Conservation (phyloP, 2,888 invertebrate genomes). For the Dilophus febrilis region DNA sequence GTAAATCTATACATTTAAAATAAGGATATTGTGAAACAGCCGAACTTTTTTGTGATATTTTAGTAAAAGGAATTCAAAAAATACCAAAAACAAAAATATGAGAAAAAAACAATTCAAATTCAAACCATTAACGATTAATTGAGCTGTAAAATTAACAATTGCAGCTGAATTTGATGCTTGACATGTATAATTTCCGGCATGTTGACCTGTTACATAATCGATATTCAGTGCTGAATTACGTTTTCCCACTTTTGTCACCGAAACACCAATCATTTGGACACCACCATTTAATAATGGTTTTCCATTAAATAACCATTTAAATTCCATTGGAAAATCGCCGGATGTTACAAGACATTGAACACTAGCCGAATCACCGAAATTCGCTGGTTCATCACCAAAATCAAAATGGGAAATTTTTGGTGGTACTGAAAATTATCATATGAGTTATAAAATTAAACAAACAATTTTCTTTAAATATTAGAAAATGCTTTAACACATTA, state of each 20-base stretch:
- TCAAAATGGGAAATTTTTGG: constrained; percentile 34
- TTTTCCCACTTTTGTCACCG: constrained; percentile 26
- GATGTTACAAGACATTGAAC: constrained; percentile 54
- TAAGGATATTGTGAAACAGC: too few species aligned
- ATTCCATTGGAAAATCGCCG: constrained; percentile 62
- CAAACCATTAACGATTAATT: constrained; percentile 51
- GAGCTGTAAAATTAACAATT: constrained; percentile 44
- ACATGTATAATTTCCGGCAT: constrained; percentile 56
- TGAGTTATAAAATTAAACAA: too few species aligned
- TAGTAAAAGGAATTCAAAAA: too few species aligned
- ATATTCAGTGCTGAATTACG: constrained; percentile 43
- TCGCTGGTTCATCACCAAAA: constrained; percentile 51
- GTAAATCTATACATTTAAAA: too few species aligned
- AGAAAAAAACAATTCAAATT: too few species aligned
- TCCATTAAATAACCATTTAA: constrained; percentile 49
- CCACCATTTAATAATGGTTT: constrained; percentile 31
- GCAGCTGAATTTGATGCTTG: constrained; percentile 54
- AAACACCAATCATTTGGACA: constrained; percentile 24
- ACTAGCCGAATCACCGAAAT: constrained; percentile 50
- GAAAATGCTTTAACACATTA: too few species aligned
- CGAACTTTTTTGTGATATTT: too few species aligned
- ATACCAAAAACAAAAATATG: too few species aligned
- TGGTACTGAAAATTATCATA: too few species aligned
- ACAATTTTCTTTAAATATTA: too few species aligned
- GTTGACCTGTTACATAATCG: constrained; percentile 40